Base-by-base conservation (phyloP, 2,113 vertebrate species). In the Electrona antarctica region DNA sequence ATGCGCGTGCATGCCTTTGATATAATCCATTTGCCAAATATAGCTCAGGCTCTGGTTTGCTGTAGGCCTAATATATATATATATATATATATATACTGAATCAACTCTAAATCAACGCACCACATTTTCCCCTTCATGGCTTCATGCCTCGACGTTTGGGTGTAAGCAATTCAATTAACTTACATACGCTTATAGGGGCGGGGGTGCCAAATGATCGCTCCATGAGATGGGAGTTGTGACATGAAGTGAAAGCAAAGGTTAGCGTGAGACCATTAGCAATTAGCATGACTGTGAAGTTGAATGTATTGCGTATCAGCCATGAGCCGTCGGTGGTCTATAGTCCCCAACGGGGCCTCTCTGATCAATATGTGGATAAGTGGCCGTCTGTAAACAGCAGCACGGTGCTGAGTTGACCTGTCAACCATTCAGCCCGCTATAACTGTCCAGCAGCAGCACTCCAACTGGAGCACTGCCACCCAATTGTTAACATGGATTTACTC, bases 401-500 rank as follows among this genome's bases (percentile, higher is more conserved):
- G 41, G 78, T 62, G 73, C 85, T 85, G 78, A 86, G 78, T 82
- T 84, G 69, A 68, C 66, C 78, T 64, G 74, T 74, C 79, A 76
- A 59, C 81, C 75, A 66, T 56, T 51, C 45, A 73, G 74, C 83
- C 75, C 81, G 82, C 87, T 76, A 2, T 1, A 78, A 69, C 74
- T 67, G 77, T 21, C 21, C 21, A 21, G 51, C 73, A 55, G 68
- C 65, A 69, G 71, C 88, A 89, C 91, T 92, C 91, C 61, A 81
- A 56, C 52, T 88, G 52, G 89, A 91, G 86, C 88, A 90, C 81
- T 73, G 51, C 70, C 89, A 90, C 84, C 85, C 21, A 2, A 2
- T 88, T 86, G 86, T 91, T 91, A 92, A 91, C 85, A 91, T 89
- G 64, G 86, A 92, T 91, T 90, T 82, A 77, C 73, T 89, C 77